Base-by-base conservation (phyloP, 2,888 invertebrate genomes). In the Philopedon plagiatum region DNA sequence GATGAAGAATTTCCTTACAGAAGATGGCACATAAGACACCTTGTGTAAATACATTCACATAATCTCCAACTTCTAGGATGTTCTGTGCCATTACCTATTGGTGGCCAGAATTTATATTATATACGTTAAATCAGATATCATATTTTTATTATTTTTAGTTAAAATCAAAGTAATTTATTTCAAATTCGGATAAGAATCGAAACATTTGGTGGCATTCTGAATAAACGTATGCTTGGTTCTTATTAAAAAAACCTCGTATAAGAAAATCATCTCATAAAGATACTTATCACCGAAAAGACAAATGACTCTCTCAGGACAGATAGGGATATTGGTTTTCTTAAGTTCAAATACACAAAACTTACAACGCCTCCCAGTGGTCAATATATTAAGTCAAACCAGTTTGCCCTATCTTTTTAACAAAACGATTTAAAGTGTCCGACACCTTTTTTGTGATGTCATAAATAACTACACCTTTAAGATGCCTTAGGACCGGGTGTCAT, bases 381-480 rank as follows among this genome's bases (percentile, higher is more conserved):
- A 71, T 71, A 58, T 62, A 71, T 71, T 71, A 65, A 71, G 65
- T 71, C 51, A 60, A 71, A 71, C 71, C 71, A 60, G 71, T 71
- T 65, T 71, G 60, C 58, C 64, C 64, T 71, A 71, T 71, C 64
- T 71, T 61, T 39, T 68, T 61, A 65, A 71, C 65, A 71, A 71
- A 71, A 71, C 71, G 71, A 71, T 71, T 56, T 65, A 44, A 65
- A 65, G 65, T 60, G 71, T 71, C 71, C 60, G 71, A 71, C 71
- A 71, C 54, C 61, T 71, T 71, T 71, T 71, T 54, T 65, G 54
- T 60, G 54, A 65, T 65, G 60, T 71, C 71, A 71, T 71, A 71
- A 71, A 71, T 71, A 71, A 71, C 65, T 49, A 65, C 65, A 60
- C 65, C 65, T 60, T 56, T 46, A 54, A 21, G 54, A 51, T 62